These are phyloP conservation scores for Asarcornis scutulata DNA, from an alignment of 2,113 vertebrate species.

Conservation along the genomic window DNA sequence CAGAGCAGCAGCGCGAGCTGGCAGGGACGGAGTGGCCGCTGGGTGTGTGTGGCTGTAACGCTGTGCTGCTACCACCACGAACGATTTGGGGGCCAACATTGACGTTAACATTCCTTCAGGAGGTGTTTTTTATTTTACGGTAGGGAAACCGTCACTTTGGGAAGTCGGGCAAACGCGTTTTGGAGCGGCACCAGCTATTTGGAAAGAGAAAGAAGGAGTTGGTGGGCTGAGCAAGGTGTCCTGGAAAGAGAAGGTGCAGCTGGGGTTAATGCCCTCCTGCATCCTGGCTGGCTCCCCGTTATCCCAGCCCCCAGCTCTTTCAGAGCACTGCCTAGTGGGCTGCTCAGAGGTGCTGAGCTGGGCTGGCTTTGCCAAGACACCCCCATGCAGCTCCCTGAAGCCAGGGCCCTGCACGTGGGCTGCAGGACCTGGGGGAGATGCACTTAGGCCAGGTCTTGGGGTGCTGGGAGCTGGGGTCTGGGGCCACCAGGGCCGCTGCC, in stretches of 20 bases:
- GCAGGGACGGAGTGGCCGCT: background rate
- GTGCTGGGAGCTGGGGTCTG: background rate
- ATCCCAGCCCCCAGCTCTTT: background rate
- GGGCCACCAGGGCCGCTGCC: background rate
- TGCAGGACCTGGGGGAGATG: background rate
- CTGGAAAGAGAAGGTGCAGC: background rate
- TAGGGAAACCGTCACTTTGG: background rate
- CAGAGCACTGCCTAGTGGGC: background rate
- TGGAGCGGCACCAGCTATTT: background rate
- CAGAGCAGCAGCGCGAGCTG: rapidly evolving
- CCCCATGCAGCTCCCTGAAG: background rate
- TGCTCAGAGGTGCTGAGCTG: background rate
- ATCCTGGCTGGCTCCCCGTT: background rate
- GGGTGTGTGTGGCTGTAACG: background rate
- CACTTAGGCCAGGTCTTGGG: no score
- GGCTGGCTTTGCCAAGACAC: background rate
- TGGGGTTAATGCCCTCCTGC: background rate
- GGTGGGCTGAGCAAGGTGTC: background rate
- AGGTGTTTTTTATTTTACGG: background rate
- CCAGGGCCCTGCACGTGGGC: no score
- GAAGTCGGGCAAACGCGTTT: background rate
- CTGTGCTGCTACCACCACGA: background rate
- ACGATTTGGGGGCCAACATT: background rate
- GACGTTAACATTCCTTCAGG: background rate
- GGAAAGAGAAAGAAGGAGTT: background rate